These are phyloP conservation scores for Australoheros facetus DNA, from an alignment of 2,797 vertebrate species.

Conservation along the genomic window DNA sequence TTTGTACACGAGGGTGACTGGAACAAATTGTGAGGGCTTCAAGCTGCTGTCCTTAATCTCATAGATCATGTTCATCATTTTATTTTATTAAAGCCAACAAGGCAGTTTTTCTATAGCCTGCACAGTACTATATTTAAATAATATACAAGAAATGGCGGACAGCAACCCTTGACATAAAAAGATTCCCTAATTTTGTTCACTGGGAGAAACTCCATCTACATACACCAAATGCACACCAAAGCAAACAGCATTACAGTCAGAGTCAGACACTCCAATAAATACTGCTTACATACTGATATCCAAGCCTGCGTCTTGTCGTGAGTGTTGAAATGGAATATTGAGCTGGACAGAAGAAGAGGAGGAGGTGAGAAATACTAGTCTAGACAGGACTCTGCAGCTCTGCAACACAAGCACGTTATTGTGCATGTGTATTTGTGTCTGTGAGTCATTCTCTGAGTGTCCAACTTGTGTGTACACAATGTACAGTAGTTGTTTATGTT, in stretches of 20 bases:
- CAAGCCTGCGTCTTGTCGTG: constrained; percentile 7
- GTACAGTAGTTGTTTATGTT: constrained; percentile 41
- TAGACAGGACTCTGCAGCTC: constrained; percentile 59
- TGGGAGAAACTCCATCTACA: not conserved
- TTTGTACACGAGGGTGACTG: constrained; percentile 53
- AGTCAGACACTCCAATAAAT: constrained; percentile 31
- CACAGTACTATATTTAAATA: not conserved
- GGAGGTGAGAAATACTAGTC: constrained; percentile 66
- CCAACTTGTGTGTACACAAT: constrained; percentile 19
- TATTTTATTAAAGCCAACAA: constrained; percentile 40
- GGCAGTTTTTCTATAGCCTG: not conserved
- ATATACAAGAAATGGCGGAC: not conserved
- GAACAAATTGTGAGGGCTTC: constrained; percentile 40
- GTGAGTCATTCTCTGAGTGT: constrained; percentile 28
- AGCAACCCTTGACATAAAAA: not conserved
- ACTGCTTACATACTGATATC: constrained; percentile 23
- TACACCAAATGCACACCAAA: constrained; percentile 1
- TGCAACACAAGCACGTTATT: constrained; percentile 39
- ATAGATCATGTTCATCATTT: constrained; percentile 49
- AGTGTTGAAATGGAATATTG: constrained; percentile 43
- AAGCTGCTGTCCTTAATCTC: constrained; percentile 49
- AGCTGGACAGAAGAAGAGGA: constrained; percentile 66
- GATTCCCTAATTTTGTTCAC: not conserved
- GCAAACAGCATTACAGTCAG: constrained; percentile 9
- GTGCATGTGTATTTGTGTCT: constrained; percentile 26